Percentiles rank a stretch among this genome's conserved stretches.
These are phyloP conservation scores for Melanocharis versteri DNA, from an alignment of 2,113 vertebrate genomes.

Conservation along the genomic window DNA sequence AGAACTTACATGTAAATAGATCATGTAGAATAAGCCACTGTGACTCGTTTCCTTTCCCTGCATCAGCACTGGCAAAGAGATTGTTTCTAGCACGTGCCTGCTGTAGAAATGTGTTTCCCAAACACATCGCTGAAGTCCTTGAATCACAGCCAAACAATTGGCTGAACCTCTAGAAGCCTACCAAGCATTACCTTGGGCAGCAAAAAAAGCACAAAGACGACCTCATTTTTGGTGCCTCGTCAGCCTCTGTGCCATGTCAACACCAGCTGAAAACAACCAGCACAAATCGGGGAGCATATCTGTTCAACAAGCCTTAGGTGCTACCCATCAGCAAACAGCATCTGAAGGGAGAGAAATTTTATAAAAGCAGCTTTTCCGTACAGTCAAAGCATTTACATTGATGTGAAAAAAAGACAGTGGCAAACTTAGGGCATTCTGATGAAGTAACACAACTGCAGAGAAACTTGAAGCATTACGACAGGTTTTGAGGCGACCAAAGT, in stretches of 20 bases:
- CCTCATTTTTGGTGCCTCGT: not conserved
- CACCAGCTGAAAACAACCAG: not conserved
- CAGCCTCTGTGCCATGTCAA: not conserved
- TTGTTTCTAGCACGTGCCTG: conserved; percentile 49
- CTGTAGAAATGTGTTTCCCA: conserved; percentile 41
- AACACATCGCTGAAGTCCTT: conserved; percentile 49
- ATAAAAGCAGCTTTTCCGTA: not conserved
- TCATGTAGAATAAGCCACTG: not conserved
- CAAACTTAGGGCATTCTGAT: not conserved
- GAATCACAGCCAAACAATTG: conserved; percentile 54
- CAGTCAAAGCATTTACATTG: not conserved
- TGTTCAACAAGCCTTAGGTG: not conserved
- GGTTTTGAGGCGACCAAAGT: not conserved
- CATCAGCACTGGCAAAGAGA: conserved; percentile 19
- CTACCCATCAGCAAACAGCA: not conserved
- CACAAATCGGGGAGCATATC: not conserved
- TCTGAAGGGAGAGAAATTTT: not conserved
- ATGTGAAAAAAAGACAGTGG: too few species aligned
- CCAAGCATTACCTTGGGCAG: conserved; percentile 29
- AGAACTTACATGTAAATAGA: conserved; percentile 13
- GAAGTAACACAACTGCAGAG: not conserved
- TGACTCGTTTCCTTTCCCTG: not conserved
- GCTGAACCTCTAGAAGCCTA: conserved; percentile 48
- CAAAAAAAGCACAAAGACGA: not conserved
- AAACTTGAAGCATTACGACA: not conserved